phyloP scores from a whole-genome alignment of 2,888 invertebrate genomes.

The Drosophila anceps region DNA sequence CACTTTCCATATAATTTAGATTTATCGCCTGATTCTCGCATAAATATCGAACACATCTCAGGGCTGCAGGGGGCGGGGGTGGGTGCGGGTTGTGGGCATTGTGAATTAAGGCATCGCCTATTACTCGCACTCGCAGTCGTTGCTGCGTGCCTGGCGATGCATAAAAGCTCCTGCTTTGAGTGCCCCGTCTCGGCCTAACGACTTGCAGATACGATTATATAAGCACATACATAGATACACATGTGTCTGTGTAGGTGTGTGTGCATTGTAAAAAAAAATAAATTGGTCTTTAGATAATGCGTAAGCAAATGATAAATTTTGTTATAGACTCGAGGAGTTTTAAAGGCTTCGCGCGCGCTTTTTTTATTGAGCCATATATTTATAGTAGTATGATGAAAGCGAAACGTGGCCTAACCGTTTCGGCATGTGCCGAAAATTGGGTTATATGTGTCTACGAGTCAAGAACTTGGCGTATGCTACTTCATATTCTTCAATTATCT shows the following conservation, averaged over 20 bases:
- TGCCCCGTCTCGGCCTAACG: slow-evolving; percentile 67
- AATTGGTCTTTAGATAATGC: slow-evolving; percentile 55
- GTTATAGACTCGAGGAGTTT: slow-evolving; percentile 32
- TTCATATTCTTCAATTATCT: no score
- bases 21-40: slow-evolving; percentile 75
- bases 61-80: neutral
- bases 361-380: slow-evolving; percentile 14
- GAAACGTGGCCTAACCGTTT: neutral
- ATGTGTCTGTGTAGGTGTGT: slow-evolving; percentile 21
- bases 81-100: neutral
- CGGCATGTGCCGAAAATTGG: neutral
- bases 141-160: slow-evolving; percentile 41
- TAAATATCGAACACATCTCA: slow-evolving; percentile 73
- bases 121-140: slow-evolving; percentile 46
- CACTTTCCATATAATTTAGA: slow-evolving; percentile 72
- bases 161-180: slow-evolving; percentile 70
- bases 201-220: slow-evolving; percentile 54
- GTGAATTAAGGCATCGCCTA: slow-evolving; percentile 48
- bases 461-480: no score
- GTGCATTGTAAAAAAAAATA: slow-evolving; percentile 14
- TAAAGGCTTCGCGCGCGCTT: slow-evolving; percentile 22
- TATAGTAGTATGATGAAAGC: neutral
- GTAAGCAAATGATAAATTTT: slow-evolving; percentile 39
- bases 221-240: slow-evolving; percentile 57
- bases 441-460: neutral